These are phyloP conservation scores for Drosophila meridiana DNA, from an alignment of 2,888 invertebrate species.

Conservation along the genomic window DNA sequence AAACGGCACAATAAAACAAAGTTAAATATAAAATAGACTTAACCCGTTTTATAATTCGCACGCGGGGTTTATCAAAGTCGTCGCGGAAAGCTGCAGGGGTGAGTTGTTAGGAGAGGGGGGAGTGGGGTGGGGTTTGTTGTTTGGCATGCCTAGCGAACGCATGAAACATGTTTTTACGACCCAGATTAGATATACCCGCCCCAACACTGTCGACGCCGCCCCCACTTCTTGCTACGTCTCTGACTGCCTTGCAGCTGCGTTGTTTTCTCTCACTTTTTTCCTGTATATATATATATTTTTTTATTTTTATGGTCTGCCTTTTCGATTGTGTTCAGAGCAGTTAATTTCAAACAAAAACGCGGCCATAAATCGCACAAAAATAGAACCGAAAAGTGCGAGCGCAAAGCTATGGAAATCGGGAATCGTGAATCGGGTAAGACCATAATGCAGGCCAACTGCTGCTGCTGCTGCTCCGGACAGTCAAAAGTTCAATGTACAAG, in stretches of 20 bases:
- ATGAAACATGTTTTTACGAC: slow-evolving; percentile 51
- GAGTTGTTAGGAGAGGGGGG: not conserved
- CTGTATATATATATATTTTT: too few species aligned
- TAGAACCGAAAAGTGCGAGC: slow-evolving; percentile 14
- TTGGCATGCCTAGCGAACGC: slow-evolving; percentile 3
- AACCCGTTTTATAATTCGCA: slow-evolving; percentile 13
- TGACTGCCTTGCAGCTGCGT: slow-evolving; percentile 38
- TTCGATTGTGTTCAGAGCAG: slow-evolving; percentile 53
- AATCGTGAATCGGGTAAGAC: slow-evolving; percentile 1
- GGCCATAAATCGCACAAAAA: slow-evolving; percentile 63
- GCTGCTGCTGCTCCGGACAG: not conserved
- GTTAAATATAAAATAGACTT: slow-evolving; percentile 1
- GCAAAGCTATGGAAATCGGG: not conserved
- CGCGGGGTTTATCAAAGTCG: slow-evolving; percentile 1
- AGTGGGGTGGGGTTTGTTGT: not conserved
- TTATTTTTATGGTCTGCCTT: slow-evolving; percentile 27
- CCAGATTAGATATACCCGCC: slow-evolving; percentile 61
- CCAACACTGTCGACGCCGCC: not conserved
- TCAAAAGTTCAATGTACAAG: slow-evolving; percentile 70
- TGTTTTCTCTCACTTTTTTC: slow-evolving; percentile 13
- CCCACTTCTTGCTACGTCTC: not conserved
- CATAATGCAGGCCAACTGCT: not conserved
- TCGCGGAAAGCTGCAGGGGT: not conserved
- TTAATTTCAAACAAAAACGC: slow-evolving; percentile 59
- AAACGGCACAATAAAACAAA: not conserved